Conservation (phyloP, 2,888 invertebrate species). For the Lasioglossum pauxillum region DNA sequence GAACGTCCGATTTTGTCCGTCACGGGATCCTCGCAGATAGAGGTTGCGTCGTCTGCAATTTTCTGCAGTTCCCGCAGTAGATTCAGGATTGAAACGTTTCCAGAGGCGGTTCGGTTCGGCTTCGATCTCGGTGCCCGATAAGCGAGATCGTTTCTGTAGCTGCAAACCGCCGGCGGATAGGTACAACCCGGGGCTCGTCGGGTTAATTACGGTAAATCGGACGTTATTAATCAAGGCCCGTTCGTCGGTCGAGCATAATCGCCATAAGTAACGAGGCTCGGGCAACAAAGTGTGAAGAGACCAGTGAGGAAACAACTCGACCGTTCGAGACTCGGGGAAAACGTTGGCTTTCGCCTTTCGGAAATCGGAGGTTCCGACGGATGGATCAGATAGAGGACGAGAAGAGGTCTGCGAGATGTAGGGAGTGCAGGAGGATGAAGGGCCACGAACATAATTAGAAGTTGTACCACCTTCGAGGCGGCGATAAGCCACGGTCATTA, state of each 20-base stretch:
- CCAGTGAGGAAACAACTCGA: not conserved
- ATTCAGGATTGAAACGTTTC: slow-evolving; percentile 33
- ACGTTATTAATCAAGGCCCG: slow-evolving; percentile 37
- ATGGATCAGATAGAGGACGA: slow-evolving; percentile 34
- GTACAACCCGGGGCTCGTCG: not conserved
- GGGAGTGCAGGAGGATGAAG: slow-evolving; percentile 16
- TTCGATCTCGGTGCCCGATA: slow-evolving; percentile 16
- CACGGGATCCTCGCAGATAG: not conserved
- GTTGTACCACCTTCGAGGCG: slow-evolving; percentile 79
- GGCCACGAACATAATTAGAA: slow-evolving; percentile 80
- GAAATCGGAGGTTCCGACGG: slow-evolving; percentile 24
- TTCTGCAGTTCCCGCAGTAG: not conserved
- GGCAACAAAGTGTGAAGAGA: slow-evolving; percentile 15
- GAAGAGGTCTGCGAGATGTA: not conserved
- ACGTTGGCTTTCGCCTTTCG: not conserved
- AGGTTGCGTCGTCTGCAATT: not conserved
- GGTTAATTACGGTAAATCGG: slow-evolving; percentile 47
- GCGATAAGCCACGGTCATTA: slow-evolving; percentile 82
- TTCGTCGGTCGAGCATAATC: not conserved
- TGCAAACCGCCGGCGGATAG: slow-evolving; percentile 8
- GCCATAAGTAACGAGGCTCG: not conserved
- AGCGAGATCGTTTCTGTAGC: slow-evolving; percentile 27
- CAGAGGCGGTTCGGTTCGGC: slow-evolving; percentile 18
- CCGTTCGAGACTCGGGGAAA: not conserved
- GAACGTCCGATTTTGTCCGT: not conserved